These are phyloP conservation scores for Drosophila mercatorum DNA, from an alignment of 2,888 invertebrate genomes.

Conservation along the genomic window DNA sequence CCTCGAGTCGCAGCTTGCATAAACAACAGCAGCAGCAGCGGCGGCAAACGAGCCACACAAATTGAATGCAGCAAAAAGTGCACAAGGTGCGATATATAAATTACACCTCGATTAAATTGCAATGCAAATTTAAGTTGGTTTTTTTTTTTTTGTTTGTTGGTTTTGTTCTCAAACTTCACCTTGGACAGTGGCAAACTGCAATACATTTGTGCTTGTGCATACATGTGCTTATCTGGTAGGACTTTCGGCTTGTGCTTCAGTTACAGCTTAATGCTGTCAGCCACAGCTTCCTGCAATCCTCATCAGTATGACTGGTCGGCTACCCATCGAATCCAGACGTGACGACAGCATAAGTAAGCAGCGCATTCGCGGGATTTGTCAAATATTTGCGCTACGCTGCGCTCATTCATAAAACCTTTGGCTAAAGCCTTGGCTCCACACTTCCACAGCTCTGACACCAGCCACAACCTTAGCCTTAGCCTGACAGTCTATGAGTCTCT, in stretches of 20 bases:
- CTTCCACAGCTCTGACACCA: constrained; percentile 24
- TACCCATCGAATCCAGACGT: constrained; percentile 55
- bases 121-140: constrained; percentile 59
- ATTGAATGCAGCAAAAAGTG: constrained; percentile 54
- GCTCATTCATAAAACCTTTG: constrained; percentile 67
- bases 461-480: constrained; percentile 25
- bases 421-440: constrained; percentile 43
- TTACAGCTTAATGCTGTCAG: constrained; percentile 24
- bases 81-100: constrained; percentile 69
- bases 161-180: constrained; percentile 10
- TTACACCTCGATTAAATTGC: constrained; percentile 65
- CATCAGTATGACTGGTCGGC: constrained; percentile 62
- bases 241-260: constrained; percentile 5
- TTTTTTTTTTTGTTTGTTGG: no score
- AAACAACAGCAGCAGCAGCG: constrained; percentile 61
- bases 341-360: constrained; percentile 75
- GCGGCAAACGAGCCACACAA: constrained; percentile 43
- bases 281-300: constrained; percentile 52
- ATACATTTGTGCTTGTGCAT: constrained; percentile 4
- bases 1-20: constrained; percentile 57
- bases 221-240: constrained; percentile 13
- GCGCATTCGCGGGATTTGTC: constrained; percentile 78
- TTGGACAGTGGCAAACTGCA: constrained; percentile 35
- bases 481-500: constrained; percentile 26
- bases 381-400: constrained; percentile 77